phyloP scores from a whole-genome alignment of 1,140 invertebrate species.

The Phortica variegata region DNA sequence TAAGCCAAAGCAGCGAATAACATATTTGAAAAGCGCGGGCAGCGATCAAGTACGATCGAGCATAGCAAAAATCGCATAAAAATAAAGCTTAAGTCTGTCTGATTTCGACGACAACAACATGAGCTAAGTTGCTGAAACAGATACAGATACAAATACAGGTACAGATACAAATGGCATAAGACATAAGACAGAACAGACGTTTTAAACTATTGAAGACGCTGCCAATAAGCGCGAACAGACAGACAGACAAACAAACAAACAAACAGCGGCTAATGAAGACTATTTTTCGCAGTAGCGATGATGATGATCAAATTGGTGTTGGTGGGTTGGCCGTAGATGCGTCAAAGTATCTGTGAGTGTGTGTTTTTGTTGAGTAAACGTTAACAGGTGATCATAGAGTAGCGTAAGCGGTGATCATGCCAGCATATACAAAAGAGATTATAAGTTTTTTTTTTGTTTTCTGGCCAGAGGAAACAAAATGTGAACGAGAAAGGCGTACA shows the following conservation, averaged over 20 bases:
- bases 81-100: too few species aligned
- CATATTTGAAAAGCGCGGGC: too few species aligned
- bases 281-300: too few species aligned
- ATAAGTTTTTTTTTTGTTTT: too few species aligned
- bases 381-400: not conserved
- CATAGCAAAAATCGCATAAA: too few species aligned
- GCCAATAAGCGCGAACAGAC: not conserved
- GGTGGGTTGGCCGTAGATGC: conserved; percentile 4
- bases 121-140: too few species aligned
- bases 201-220: too few species aligned
- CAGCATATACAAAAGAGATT: conserved; percentile 54
- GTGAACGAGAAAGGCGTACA: conserved; percentile 31
- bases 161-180: too few species aligned
- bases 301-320: not conserved
- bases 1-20: conserved; percentile 25
- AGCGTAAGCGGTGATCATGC: conserved; percentile 46
- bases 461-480: conserved; percentile 48
- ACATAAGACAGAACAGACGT: too few species aligned
- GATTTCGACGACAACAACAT: too few species aligned
- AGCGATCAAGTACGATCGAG: too few species aligned
- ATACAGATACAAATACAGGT: too few species aligned
- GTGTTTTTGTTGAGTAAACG: conserved; percentile 8
- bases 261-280: not conserved
- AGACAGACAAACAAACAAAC: conserved; percentile 1
- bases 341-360: conserved; percentile 20